phyloP scores from a whole-genome alignment of 2,113 vertebrate genomes.

The Vanacampus margaritifer region DNA sequence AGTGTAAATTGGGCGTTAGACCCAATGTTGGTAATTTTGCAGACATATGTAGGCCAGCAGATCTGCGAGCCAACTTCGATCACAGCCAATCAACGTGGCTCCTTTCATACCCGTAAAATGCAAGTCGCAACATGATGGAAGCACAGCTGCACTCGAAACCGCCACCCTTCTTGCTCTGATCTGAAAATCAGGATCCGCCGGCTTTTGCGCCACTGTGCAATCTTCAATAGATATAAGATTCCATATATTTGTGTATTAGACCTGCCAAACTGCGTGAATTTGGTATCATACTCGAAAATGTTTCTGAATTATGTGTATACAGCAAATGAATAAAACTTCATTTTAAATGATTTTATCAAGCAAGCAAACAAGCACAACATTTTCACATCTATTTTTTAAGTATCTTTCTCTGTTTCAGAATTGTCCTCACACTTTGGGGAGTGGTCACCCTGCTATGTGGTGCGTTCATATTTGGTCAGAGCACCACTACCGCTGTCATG shows the following conservation, averaged over 20 bases:
- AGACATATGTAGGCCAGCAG: too few species aligned
- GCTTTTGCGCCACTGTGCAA: too few species aligned
- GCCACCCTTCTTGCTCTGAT: too few species aligned
- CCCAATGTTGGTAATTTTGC: too few species aligned
- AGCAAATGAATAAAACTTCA: neutral
- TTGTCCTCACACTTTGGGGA: slow-evolving; percentile 79
- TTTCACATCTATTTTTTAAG: neutral
- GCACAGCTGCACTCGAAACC: too few species aligned
- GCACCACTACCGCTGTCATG: slow-evolving; percentile 80
- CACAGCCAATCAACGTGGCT: too few species aligned
- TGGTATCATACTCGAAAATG: neutral
- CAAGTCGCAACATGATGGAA: too few species aligned
- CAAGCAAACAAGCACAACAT: neutral
- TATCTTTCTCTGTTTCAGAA: slow-evolving; percentile 60
- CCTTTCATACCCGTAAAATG: too few species aligned
- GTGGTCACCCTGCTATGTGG: slow-evolving; percentile 80
- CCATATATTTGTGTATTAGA: neutral
- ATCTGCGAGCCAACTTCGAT: too few species aligned
- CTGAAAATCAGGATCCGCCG: too few species aligned
- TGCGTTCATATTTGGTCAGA: slow-evolving; percentile 92
- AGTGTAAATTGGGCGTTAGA: too few species aligned
- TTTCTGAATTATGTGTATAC: neutral
- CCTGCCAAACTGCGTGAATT: neutral
- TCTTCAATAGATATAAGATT: too few species aligned
- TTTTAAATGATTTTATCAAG: neutral